These are phyloP conservation scores for Eulithis testata DNA, from an alignment of 2,888 invertebrate genomes.

Conservation along the genomic window DNA sequence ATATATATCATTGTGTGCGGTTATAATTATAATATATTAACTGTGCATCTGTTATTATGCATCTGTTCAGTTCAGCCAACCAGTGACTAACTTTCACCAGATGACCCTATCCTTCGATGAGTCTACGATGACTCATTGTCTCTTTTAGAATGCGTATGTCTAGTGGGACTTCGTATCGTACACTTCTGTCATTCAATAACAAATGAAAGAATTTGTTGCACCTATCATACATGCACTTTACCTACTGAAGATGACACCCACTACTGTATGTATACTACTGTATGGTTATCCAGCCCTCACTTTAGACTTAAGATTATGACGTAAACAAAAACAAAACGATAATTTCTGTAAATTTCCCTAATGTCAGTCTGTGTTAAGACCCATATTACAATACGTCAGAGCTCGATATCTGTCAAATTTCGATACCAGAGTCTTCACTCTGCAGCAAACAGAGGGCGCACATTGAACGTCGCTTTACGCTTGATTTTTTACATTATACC, in stretches of 20 bases:
- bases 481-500: no score
- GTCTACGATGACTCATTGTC: not conserved
- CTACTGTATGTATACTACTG: no score
- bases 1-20: no score
- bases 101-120: not conserved
- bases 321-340: not conserved
- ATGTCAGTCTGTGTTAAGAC: not conserved
- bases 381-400: no score
- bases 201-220: not conserved
- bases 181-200: not conserved
- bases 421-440: no score
- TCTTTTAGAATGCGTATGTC: not conserved
- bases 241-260: no score
- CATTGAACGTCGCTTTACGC: no score
- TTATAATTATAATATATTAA: no score
- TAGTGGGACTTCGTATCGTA: slow-evolving; percentile 2
- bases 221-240: no score
- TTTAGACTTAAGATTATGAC: not conserved
- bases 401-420: no score
- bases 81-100: not conserved
- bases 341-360: slow-evolving; percentile 5
- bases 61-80: not conserved
- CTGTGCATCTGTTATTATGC: not conserved
- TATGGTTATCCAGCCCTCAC: not conserved
- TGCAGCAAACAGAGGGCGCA: no score